Evolutionary conservation across 2,113 vertebrate species (phyloP), one percentile per base, ranked within the genome.

Genomic region (Rhinopomastus cyanomelas): DNA sequence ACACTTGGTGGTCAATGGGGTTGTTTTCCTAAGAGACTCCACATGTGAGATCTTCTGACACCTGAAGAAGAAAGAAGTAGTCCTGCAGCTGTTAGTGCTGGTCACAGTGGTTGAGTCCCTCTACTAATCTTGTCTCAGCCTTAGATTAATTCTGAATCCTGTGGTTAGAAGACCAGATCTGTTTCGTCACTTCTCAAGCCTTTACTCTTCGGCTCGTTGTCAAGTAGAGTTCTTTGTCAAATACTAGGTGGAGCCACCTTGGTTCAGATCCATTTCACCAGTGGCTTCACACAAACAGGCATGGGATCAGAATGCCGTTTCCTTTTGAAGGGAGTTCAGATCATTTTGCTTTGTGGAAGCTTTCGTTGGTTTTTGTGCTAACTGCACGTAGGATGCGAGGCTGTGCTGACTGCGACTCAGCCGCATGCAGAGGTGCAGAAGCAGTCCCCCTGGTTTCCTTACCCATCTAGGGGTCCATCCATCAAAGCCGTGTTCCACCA

Each of bases 131-230:
- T 90, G 13, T 89, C 52, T 85, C 59, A 64, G 20, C 16, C 42
- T 67, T 80, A 67, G 66, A 77, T 79, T 91, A 80, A 69, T 84
- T 88, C 59, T 85, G 66, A 88, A 61, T 89, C 66, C 26, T 81
- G 51, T 86, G 87, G 84, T 93, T 90, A 87, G n/a, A 88, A 86
- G 65, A 86, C 74, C 67, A 22, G 87, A 87, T 69, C 93, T 93
- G 42, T 90, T 16, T 52, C 87, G 62, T 90, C 62, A 34, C 21
- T 83, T 89, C 22, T 65, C 57, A 59, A 48, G 81, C 85, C 36
- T 59, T 5, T 81, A 11, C 7, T 44, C 61, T 71, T 74, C 71
- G 73, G 64, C 81, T 91, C 46, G n/a, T n/a, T n/a, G n/a, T n/a
- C n/a, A n/a, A n/a, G n/a, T n/a, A n/a, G n/a, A 73, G 23, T 52